phyloP scores from a whole-genome alignment of 2,113 vertebrate species.

The Neotragus moschatus region DNA sequence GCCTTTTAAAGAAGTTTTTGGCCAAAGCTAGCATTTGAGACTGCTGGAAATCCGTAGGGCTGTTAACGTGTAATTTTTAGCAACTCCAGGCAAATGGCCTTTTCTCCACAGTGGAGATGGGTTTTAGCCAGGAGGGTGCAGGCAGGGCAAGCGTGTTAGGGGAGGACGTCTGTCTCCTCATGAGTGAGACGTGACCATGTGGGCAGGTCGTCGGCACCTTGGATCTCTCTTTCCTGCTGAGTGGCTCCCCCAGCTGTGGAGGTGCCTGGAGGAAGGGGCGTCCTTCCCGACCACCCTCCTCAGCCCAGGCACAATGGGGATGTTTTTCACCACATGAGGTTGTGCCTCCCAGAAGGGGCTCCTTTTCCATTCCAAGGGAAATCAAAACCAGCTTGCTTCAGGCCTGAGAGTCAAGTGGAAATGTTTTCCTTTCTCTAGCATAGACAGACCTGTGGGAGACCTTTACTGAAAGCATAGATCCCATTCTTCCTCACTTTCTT shows the following conservation, averaged over 20 bases:
- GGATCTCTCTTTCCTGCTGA: background rate
- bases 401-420: background rate
- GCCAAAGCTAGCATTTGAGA: constrained; percentile 36
- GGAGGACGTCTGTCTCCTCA: background rate
- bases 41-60: background rate
- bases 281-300: background rate
- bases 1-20: constrained; percentile 61
- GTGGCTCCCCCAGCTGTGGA: background rate
- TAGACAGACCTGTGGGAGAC: background rate
- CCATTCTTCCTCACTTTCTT: background rate
- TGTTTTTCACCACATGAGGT: background rate
- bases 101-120: background rate
- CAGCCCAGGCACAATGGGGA: background rate
- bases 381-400: background rate
- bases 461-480: background rate
- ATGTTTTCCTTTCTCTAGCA: background rate
- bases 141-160: background rate
- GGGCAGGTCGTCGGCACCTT: background rate
- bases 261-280: background rate
- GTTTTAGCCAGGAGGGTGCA: background rate
- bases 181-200: background rate
- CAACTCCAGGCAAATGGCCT: background rate
- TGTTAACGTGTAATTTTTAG: constrained; percentile 24
- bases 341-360: background rate
- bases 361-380: background rate